These are phyloP conservation scores for Cossypha caffra DNA, from an alignment of 2,797 vertebrate genomes.

Conservation along the genomic window DNA sequence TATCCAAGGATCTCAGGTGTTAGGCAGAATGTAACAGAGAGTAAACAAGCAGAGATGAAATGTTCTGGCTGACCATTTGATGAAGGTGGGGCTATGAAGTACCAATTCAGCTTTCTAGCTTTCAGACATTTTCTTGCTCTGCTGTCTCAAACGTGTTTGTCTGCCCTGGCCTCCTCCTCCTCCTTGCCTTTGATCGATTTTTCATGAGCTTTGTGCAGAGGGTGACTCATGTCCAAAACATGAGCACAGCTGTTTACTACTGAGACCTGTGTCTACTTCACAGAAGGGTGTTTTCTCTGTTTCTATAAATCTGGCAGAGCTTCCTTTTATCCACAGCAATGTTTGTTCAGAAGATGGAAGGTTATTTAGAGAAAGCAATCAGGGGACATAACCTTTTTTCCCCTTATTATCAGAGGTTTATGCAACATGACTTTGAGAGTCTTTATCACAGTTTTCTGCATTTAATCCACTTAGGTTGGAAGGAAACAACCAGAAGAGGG, in stretches of 20 bases:
- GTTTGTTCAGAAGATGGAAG: background rate
- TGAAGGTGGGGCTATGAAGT: background rate
- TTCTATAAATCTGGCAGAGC: background rate
- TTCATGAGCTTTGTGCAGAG: constrained; percentile 3
- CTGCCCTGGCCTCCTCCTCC: background rate
- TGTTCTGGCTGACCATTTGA: background rate
- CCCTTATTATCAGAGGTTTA: background rate
- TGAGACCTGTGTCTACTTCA: background rate
- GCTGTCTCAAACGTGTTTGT: background rate
- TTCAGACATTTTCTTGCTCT: background rate
- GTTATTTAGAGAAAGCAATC: background rate
- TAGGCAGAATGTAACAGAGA: background rate
- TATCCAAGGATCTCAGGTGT: background rate
- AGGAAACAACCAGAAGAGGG: background rate
- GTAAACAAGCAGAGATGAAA: background rate
- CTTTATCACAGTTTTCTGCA: background rate
- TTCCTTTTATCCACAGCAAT: background rate
- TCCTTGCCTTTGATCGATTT: background rate
- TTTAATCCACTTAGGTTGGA: background rate
- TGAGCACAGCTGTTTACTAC: background rate
- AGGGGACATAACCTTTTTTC: fast-evolving
- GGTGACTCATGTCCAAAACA: background rate
- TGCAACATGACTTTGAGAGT: background rate
- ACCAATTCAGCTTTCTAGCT: background rate
- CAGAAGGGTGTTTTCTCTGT: background rate